Evolutionary conservation across 1,140 invertebrate species (phyloP).

Genomic region (Drosophila bocqueti): DNA sequence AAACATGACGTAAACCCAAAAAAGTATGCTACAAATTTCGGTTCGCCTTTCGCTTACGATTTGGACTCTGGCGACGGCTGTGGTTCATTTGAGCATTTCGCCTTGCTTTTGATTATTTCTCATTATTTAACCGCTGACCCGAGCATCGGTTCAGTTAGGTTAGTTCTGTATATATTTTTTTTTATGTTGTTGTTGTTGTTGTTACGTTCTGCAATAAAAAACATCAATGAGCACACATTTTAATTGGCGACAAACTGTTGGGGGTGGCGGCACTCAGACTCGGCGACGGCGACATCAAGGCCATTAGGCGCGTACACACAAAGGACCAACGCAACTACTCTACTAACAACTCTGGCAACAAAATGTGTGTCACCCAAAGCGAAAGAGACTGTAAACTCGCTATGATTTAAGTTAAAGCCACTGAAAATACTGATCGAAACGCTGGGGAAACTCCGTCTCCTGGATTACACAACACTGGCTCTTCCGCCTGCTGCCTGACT

Average conservation of each 20-base stretch:
- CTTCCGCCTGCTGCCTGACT: background rate
- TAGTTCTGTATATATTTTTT: background rate
- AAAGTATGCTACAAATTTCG: conserved; percentile 67
- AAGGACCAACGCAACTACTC: conserved; percentile 32
- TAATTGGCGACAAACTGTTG: conserved; percentile 39
- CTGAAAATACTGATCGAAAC: background rate
- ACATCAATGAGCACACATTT: conserved; percentile 38
- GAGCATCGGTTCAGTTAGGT: background rate
- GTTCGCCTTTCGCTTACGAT: conserved; percentile 32
- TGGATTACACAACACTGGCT: conserved; percentile 43
- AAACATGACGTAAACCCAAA: conserved; percentile 81
- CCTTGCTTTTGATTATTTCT: conserved; percentile 16
- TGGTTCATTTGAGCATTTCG: conserved; percentile 19
- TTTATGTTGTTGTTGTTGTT: background rate
- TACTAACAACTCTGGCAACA: conserved; percentile 46
- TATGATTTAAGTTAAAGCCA: conserved; percentile 1
- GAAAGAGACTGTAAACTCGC: background rate
- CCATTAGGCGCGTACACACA: conserved; percentile 47
- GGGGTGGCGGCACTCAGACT: conserved; percentile 58
- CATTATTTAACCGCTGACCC: conserved; percentile 19
- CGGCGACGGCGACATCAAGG: conserved; percentile 67
- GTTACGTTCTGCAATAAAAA: conserved; percentile 17
- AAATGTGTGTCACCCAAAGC: conserved; percentile 24
- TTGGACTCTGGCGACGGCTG: conserved; percentile 26
- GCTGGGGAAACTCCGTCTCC: conserved; percentile 1